Conservation (phyloP, 2,797 vertebrate genomes). For the Zonotrichia albicollis region DNA sequence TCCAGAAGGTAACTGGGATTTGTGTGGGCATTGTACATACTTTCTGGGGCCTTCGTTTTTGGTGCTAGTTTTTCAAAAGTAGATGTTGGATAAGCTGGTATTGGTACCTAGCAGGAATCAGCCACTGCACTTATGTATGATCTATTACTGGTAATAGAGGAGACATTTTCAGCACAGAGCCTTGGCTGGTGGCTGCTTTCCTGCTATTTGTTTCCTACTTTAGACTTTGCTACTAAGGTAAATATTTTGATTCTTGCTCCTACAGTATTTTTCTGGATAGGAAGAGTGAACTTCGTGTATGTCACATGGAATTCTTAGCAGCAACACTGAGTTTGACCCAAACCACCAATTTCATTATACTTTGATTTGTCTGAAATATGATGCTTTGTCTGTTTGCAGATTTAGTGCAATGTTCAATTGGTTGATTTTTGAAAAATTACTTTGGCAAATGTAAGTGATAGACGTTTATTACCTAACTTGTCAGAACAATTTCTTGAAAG, state of each 20-base stretch:
- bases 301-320: not conserved
- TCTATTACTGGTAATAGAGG: not conserved
- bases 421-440: not conserved
- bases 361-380: not conserved
- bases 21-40: not conserved
- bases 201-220: not conserved
- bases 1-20: not conserved
- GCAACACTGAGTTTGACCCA: not conserved
- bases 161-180: not conserved
- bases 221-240: not conserved
- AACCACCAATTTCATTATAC: not conserved
- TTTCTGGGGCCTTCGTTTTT: not conserved
- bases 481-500: not conserved
- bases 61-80: not conserved
- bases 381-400: not conserved
- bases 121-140: not conserved
- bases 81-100: not conserved
- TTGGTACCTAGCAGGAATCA: not conserved
- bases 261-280: not conserved
- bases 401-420: not conserved
- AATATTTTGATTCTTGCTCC: not conserved
- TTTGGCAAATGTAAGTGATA: not conserved
- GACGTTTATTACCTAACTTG: not conserved
- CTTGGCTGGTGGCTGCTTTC: not conserved
- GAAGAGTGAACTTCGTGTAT: accelerated